phyloP scores from a whole-genome alignment of 1,140 invertebrate species.

The Ceratina calcarata region DNA sequence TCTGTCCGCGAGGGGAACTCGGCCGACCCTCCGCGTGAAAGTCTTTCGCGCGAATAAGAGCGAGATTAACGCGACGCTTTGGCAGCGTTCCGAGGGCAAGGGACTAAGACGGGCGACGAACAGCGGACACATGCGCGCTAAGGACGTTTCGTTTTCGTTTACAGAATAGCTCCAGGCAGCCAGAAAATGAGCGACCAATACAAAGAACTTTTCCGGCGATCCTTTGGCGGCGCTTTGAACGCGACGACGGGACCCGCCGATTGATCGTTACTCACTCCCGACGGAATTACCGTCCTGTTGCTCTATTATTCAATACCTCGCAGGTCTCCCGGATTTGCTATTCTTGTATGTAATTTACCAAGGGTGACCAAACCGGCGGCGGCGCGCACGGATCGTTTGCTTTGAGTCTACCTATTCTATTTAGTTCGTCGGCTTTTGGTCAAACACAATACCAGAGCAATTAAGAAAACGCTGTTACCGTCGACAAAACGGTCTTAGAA shows the following conservation, averaged over 20 bases:
- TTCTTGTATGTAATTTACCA: too few species aligned
- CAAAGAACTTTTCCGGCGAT: constrained; percentile 16
- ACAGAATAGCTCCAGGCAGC: constrained; percentile 53
- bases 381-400: too few species aligned
- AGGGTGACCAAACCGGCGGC: too few species aligned
- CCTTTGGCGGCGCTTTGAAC: neutral
- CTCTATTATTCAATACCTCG: neutral
- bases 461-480: too few species aligned
- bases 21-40: constrained; percentile 35
- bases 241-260: neutral
- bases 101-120: constrained; percentile 18
- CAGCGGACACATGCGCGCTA: constrained; percentile 26
- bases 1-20: neutral
- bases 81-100: constrained; percentile 52
- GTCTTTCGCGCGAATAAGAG: constrained; percentile 55
- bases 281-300: neutral
- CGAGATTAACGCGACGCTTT: constrained; percentile 62
- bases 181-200: constrained; percentile 54
- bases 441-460: too few species aligned
- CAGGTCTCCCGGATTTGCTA: too few species aligned
- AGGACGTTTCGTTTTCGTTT: constrained; percentile 42
- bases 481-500: too few species aligned
- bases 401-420: too few species aligned
- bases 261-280: neutral
- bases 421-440: too few species aligned